A percentile compares a stretch with the other conserved stretches of the same genome.
Evolutionary conservation across 2,888 invertebrate genomes (phyloP).

Genomic region (Xanthia togata): DNA sequence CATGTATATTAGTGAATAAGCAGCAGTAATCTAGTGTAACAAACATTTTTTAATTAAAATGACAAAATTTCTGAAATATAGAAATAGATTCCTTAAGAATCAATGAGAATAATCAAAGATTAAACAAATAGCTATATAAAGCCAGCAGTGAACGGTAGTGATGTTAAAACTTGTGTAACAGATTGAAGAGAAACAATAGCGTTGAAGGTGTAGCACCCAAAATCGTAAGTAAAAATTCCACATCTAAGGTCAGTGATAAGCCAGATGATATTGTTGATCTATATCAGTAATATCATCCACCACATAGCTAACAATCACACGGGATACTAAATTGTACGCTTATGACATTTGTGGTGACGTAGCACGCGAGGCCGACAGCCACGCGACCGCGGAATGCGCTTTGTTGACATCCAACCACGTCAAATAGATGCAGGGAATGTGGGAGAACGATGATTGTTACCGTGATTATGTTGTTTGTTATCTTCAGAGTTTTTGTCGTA

Average conservation of each 20-base stretch:
- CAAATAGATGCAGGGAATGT: constrained; percentile 32
- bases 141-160: neutral
- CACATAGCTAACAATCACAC: neutral
- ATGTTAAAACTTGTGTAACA: neutral
- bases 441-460: neutral
- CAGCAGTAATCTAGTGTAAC: neutral
- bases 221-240: neutral
- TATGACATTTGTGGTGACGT: constrained; percentile 53
- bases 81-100: no score
- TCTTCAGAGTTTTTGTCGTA: neutral
- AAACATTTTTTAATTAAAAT: neutral
- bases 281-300: neutral
- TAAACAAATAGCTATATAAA: neutral
- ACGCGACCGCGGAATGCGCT: constrained; percentile 55
- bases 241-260: neutral
- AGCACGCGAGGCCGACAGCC: constrained; percentile 16
- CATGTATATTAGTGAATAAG: neutral
- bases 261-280: no score
- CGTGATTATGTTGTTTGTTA: neutral
- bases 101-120: neutral
- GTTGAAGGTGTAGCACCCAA: neutral
- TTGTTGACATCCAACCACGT: constrained; percentile 38
- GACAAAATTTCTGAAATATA: no score
- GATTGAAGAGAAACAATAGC: neutral
- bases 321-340: constrained; percentile 38